Conservation (phyloP, 1,140 invertebrate genomes). For the Planococcus citri region DNA sequence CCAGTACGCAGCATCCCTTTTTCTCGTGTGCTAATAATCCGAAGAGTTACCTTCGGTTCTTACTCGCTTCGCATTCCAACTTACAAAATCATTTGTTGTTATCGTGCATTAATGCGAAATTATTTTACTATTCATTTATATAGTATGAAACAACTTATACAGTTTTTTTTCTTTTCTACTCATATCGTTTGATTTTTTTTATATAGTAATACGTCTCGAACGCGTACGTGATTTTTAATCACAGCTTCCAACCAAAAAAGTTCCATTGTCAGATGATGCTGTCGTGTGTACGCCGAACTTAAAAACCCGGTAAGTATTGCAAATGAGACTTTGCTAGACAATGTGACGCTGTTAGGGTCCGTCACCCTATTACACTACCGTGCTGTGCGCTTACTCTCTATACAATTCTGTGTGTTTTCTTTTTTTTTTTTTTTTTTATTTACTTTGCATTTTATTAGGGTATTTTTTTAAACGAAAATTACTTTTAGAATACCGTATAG, state of each 20-base stretch:
- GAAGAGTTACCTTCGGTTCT: conserved; percentile 16
- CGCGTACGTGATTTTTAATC: no score
- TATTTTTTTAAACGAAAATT: no score
- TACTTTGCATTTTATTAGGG: no score
- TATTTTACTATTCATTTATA: no score
- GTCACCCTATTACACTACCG: neutral
- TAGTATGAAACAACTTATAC: neutral
- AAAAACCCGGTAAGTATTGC: neutral
- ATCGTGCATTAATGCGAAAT: conserved; percentile 16
- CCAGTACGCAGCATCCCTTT: conserved; percentile 19
- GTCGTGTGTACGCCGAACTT: neutral
- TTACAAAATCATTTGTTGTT: conserved; percentile 18
- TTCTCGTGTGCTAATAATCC: conserved; percentile 15
- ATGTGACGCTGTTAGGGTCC: neutral
- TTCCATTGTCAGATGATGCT: no score
- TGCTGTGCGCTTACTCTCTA: no score
- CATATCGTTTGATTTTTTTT: no score
- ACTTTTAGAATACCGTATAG: no score
- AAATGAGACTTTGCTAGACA: conserved; percentile 6
- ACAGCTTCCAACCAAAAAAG: no score
- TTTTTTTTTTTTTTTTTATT: no score
- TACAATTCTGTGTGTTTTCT: no score
- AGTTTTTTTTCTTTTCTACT: neutral
- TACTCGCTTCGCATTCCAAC: conserved; percentile 18
- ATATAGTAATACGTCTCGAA: no score